phyloP scores from a whole-genome alignment of 2,113 vertebrate genomes.

The Argyrosomus japonicus region DNA sequence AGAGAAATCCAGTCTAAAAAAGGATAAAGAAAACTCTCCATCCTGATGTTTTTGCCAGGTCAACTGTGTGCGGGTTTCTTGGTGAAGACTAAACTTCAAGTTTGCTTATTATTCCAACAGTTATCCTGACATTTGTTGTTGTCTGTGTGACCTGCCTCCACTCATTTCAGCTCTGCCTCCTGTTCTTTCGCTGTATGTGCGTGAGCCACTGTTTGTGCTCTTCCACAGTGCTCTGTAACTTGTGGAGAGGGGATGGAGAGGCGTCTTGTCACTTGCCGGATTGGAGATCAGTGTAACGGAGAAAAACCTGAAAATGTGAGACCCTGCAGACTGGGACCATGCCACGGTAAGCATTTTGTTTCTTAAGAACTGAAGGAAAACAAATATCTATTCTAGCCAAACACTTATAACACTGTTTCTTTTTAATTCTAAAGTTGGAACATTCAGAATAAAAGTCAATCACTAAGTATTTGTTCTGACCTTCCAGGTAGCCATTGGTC shows the following conservation, averaged over 20 bases:
- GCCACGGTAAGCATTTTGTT: slow-evolving; percentile 85
- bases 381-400: not conserved
- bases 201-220: not conserved
- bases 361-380: not conserved
- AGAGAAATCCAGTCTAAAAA: not conserved
- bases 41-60: not conserved
- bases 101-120: not conserved
- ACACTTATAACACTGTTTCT: not conserved
- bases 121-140: not conserved
- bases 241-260: slow-evolving; percentile 92
- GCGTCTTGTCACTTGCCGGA: slow-evolving; percentile 89
- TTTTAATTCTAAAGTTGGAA: not conserved
- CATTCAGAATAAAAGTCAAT: not conserved
- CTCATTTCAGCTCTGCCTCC: not conserved
- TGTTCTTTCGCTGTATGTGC: not conserved
- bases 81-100: not conserved
- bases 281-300: slow-evolving; percentile 87
- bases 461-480: not conserved
- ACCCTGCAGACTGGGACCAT: slow-evolving; percentile 87
- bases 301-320: slow-evolving; percentile 88
- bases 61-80: not conserved
- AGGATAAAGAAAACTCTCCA: not conserved
- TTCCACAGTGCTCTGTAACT: slow-evolving; percentile 90
- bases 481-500: not conserved
- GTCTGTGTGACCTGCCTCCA: not conserved